A percentile compares a stretch with the other conserved stretches of the same genome.
phyloP scores from a whole-genome alignment of 2,797 vertebrate genomes.

The Anguilla megastoma region DNA sequence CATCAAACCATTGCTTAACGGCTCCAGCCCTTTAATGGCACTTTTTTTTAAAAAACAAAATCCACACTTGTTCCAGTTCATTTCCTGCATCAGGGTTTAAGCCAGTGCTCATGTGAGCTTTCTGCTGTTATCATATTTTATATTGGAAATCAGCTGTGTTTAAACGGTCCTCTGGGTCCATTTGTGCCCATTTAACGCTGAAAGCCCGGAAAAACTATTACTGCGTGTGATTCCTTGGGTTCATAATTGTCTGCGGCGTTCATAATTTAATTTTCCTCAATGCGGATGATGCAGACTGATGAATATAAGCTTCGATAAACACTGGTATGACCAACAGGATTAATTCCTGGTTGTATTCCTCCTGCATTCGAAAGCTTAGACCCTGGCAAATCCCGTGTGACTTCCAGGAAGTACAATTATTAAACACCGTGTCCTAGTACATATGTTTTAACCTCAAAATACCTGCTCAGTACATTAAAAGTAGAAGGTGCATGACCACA shows the following conservation, averaged over 20 bases:
- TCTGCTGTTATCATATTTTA: constrained; percentile 25
- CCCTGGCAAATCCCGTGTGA: background rate
- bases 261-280: constrained; percentile 5
- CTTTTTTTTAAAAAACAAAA: background rate
- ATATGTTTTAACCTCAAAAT: background rate
- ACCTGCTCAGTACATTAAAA: background rate
- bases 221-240: background rate
- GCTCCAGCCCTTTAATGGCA: background rate
- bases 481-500: background rate
- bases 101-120: background rate
- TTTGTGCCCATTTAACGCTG: constrained; percentile 26
- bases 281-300: background rate
- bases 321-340: background rate
- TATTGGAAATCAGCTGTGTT: constrained; percentile 8
- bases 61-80: constrained; percentile 12
- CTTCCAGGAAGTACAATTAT: background rate
- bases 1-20: background rate
- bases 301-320: background rate
- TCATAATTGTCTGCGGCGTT: constrained; percentile 1
- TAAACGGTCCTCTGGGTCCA: constrained; percentile 26
- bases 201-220: constrained; percentile 37
- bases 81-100: background rate
- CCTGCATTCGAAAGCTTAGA: background rate
- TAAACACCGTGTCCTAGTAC: background rate
- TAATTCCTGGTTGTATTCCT: background rate